These are phyloP conservation scores for Pterocles burchelli DNA, from an alignment of 2,113 vertebrate genomes.

Conservation along the genomic window DNA sequence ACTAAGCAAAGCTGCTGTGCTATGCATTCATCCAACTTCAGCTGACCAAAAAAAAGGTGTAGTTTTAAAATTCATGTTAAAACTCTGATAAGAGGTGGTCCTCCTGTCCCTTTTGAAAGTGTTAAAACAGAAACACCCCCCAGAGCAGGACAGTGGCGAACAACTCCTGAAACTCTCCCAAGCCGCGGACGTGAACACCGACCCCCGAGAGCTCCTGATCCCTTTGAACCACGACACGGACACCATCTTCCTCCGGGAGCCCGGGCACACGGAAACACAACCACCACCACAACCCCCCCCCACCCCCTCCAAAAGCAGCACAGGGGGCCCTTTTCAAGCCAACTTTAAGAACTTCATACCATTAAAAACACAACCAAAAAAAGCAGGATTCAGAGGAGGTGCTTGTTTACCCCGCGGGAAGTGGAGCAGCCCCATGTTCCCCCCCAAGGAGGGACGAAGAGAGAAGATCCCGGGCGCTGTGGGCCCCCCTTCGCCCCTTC, in stretches of 20 bases:
- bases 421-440: not conserved
- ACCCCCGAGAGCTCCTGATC: not conserved
- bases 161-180: not conserved
- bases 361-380: too few relatives aligned
- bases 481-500: not conserved
- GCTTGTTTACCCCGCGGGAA: not conserved
- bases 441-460: rapidly evolving
- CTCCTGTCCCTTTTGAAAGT: not conserved
- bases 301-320: not conserved
- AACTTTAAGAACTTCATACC: not conserved
- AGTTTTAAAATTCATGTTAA: not conserved
- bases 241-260: not conserved
- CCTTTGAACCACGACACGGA: not conserved
- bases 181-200: not conserved
- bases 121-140: not conserved
- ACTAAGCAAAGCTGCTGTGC: not conserved
- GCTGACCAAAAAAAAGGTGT: not conserved
- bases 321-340: not conserved
- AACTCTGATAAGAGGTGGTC: not conserved
- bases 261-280: not conserved
- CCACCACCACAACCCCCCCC: not conserved
- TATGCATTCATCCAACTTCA: not conserved
- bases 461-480: not conserved
- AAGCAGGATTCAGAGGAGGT: too few relatives aligned
- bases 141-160: not conserved